These are phyloP conservation scores for Cecropterus lyciades DNA, from an alignment of 1,140 invertebrate species.

Conservation along the genomic window DNA sequence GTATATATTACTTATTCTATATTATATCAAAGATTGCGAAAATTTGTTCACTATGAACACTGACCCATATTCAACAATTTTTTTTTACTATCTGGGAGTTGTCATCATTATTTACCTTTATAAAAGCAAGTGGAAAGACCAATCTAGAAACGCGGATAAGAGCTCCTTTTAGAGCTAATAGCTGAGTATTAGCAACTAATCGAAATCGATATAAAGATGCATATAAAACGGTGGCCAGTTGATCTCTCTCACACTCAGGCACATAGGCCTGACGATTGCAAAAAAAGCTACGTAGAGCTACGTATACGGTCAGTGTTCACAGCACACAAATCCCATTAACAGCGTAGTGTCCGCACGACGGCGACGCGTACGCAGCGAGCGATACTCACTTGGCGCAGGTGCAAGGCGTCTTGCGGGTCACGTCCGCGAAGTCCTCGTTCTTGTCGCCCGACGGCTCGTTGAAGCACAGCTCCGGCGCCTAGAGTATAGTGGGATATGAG, in stretches of 20 bases:
- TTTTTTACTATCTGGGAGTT: too few relatives aligned
- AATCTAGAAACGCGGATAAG: too few relatives aligned
- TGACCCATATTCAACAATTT: neutral
- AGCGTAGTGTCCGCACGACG: neutral
- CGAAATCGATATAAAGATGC: too few relatives aligned
- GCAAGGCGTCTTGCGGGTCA: conserved; percentile 91
- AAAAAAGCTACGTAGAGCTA: too few relatives aligned
- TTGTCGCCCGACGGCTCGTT: conserved; percentile 56
- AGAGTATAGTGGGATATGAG: conserved; percentile 52
- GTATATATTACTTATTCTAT: conserved; percentile 37
- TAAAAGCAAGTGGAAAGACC: too few relatives aligned
- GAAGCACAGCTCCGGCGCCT: conserved; percentile 80
- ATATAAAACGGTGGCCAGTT: too few relatives aligned
- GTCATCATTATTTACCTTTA: too few relatives aligned
- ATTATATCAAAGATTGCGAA: neutral
- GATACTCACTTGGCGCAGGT: conserved; percentile 90
- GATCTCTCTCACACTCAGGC: too few relatives aligned
- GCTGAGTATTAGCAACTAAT: too few relatives aligned
- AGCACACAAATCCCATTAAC: neutral
- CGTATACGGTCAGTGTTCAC: neutral
- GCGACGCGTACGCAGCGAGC: neutral
- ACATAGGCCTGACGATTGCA: too few relatives aligned
- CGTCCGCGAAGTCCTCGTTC: conserved; percentile 93
- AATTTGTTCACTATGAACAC: neutral
- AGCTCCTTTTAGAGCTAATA: too few relatives aligned